Evolutionary conservation across 2,888 invertebrate genomes (phyloP), one percentile per base, ranked within the genome.

Genomic region (Pilophorus perplexus): DNA sequence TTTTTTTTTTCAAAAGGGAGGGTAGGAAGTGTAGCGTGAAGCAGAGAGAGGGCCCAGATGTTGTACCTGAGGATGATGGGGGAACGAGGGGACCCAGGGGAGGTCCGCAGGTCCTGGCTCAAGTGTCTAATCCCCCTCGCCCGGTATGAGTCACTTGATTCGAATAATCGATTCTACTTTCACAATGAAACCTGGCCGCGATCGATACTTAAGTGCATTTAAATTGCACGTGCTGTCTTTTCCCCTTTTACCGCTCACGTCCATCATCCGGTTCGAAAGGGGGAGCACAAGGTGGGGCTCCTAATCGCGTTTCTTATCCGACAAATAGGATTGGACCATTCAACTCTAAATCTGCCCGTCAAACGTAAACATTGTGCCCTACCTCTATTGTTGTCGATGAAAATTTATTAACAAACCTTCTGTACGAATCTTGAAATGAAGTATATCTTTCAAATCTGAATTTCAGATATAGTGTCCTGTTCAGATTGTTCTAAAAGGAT

Each of bases 181-280:
- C 54, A 54, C 27, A 20, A 28, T 20, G 28, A 55, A 55, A 55
- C 55, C 38, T 55, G 55, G 55, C 6, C 42, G 59, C n/a, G n/a
- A 59, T 59, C 59, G 59, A 59, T 59, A 59, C 59, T 59, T 42
- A 59, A 59, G 59, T 59, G 27, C 59, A 59, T 59, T 59, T 59
- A 59, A 59, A 59, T 59, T 59, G 59, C 40, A 59, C 59, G 59
- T 42, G 59, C 59, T 59, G 42, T 42, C 42, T 25, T 27, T 27
- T 42, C 59, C 23, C 42, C 37, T 18, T 18, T 16, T 2, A 5
- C 22, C 10, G 12, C 22, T 12, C 16, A 55, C 55, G 55, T 55
- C 55, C 33, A 55, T 55, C 55, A 55, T 37, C 55, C 33, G 46
- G 46, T 42, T 42, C 42, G 33, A 23, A 55, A 18, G 37, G 55